These are phyloP conservation scores for Centruroides sculpturatus DNA, from an alignment of 1,140 invertebrate genomes.

Conservation along the genomic window DNA sequence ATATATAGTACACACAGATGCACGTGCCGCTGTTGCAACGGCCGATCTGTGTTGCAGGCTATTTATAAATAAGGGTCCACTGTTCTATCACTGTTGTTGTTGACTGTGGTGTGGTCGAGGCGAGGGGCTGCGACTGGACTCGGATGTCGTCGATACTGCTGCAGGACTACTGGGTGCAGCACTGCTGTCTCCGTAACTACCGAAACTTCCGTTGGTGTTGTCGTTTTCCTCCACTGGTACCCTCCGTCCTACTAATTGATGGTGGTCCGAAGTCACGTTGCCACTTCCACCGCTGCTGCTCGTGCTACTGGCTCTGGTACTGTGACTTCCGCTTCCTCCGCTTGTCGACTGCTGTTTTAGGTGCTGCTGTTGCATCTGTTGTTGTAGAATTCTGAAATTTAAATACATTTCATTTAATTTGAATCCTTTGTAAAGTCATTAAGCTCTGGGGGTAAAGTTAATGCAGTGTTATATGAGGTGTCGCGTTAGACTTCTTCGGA, in stretches of 20 bases:
- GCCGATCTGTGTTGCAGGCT: no score
- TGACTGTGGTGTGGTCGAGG: slow-evolving; percentile 1
- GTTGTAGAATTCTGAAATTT: slow-evolving; percentile 6
- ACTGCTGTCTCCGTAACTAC: slow-evolving; percentile 5
- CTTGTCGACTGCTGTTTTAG: slow-evolving; percentile 12
- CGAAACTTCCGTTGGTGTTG: slow-evolving; percentile 11
- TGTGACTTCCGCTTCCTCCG: neutral
- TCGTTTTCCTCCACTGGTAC: slow-evolving; percentile 8
- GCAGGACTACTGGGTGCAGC: slow-evolving; percentile 15
- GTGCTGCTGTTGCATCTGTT: slow-evolving; percentile 14
- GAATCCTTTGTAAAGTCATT: no score
- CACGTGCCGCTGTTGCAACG: no score
- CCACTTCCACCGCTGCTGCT: neutral
- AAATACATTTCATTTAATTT: no score
- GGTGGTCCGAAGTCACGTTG: neutral
- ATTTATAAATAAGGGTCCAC: no score
- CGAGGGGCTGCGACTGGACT: slow-evolving; percentile 14
- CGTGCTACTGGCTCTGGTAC: neutral
- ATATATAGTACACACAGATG: no score
- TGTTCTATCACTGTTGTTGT: neutral
- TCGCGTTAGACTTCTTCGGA: no score
- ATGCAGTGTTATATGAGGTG: no score
- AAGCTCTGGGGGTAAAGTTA: no score
- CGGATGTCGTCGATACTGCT: slow-evolving; percentile 18
- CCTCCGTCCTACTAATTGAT: neutral